Evolutionary conservation across 2,888 invertebrate genomes (phyloP), one percentile per base, ranked within the genome.

Genomic region (Ennomos fuscantarius): DNA sequence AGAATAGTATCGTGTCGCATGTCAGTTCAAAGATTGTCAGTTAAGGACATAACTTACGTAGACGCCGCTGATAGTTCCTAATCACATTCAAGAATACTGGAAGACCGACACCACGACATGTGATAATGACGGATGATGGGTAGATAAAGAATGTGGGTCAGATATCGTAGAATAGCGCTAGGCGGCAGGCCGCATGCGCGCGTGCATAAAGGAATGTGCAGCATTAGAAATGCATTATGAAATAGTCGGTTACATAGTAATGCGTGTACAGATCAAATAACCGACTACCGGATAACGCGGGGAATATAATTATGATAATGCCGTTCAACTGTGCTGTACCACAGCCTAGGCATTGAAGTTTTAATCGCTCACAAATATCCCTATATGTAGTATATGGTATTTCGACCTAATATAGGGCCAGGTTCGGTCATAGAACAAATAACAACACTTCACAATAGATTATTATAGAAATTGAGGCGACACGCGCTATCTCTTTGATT

Each of bases 111-210:
- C 63, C 61, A 64, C 42, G 65, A 58, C 50, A 66, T 66, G 57
- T 52, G 70, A 73, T 75, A 74, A 61, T 65, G 72, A 76, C 74
- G 76, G 70, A 79, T 82, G 80, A 82, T 78, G 77, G 68, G 58
- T 53, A 56, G 87, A 87, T 87, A 87, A 81, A 69, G 58, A 74
- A 87, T 82, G 76, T 88, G 73, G 89, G 88, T 86, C 87, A 89
- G 73, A 77, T 78, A 76, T 70, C 72, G 68, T 70, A 72, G 79
- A 78, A 82, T 79, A 79, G 70, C 74, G 67, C 68, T 73, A 76
- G 69, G 63, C 63, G 68, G 69, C 6, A 68, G 51, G 67, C 63
- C 60, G 64, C 61, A 66, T 70, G 66, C 67, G 61, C 66, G 64
- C 62, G 66, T 57, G 65, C 63, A 65, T 68, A 60, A 42, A 68